Percentiles rank a stretch among this genome's conserved stretches.
Evolutionary conservation across 2,888 invertebrate species (phyloP).

Genomic region (Trimorus sp.): DNA sequence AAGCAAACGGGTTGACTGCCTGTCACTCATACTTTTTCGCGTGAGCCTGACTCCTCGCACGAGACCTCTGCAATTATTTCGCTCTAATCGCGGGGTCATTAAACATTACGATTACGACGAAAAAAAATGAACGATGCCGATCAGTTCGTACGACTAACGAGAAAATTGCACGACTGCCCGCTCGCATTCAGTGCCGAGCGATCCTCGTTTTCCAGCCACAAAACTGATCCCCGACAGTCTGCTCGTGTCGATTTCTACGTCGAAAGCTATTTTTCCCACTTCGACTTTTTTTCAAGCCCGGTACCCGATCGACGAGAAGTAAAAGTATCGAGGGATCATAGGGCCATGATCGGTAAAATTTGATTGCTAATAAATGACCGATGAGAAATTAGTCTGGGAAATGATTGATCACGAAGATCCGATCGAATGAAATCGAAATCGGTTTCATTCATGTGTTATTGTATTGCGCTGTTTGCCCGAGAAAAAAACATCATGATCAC

Average conservation of each 20-base stretch:
- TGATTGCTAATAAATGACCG: no score
- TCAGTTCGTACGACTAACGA: conserved; percentile 29
- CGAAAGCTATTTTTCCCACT: conserved; percentile 10
- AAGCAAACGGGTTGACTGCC: conserved; percentile 66
- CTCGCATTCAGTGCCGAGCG: not conserved
- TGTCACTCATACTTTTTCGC: conserved; percentile 66
- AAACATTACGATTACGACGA: conserved; percentile 47
- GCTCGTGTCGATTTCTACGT: conserved; percentile 19
- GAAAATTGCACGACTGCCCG: conserved; percentile 34
- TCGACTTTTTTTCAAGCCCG: not conserved
- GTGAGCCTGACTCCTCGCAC: conserved; percentile 57
- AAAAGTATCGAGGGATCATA: conserved; percentile 5
- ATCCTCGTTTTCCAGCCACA: conserved; percentile 10
- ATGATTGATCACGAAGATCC: no score
- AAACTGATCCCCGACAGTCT: conserved; percentile 16
- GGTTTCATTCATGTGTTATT: no score
- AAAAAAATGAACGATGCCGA: conserved; percentile 21
- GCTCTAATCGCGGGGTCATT: conserved; percentile 50
- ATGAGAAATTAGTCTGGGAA: no score
- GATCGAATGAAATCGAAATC: no score
- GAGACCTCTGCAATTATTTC: conserved; percentile 59
- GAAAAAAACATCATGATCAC: no score
- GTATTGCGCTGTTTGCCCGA: no score
- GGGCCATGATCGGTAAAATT: not conserved
- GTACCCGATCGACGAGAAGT: not conserved